Evolutionary conservation across 2,113 vertebrate species (phyloP).

Genomic region (Rhea americana): DNA sequence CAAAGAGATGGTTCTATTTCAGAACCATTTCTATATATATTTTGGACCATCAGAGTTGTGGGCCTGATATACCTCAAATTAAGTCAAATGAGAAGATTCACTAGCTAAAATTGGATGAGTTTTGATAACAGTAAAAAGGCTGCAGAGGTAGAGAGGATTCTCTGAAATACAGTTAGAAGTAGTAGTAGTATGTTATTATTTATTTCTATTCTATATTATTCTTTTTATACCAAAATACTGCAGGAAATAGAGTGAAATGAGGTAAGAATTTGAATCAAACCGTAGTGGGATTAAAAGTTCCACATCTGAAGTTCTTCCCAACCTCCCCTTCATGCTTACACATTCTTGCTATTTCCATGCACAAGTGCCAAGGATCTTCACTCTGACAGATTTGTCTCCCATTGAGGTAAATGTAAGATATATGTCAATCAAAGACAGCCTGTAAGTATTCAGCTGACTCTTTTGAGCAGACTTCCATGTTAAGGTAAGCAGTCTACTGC

Average conservation of each 20-base stretch:
- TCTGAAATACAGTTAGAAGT: slow-evolving; percentile 5
- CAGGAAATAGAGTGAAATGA: neutral
- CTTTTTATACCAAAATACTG: neutral
- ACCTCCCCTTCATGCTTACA: neutral
- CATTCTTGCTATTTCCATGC: neutral
- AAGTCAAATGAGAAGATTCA: neutral
- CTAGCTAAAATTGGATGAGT: neutral
- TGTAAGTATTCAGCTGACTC: neutral
- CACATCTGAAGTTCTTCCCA: neutral
- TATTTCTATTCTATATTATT: neutral
- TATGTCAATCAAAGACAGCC: neutral
- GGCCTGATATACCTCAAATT: neutral
- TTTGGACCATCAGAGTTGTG: accelerated
- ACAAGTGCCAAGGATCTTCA: neutral
- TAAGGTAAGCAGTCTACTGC: neutral
- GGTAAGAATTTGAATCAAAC: neutral
- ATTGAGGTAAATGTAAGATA: neutral
- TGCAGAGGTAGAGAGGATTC: slow-evolving; percentile 21
- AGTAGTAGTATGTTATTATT: neutral
- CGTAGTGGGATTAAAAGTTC: neutral
- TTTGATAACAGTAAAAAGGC: neutral
- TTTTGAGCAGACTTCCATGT: neutral
- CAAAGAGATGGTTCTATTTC: neutral
- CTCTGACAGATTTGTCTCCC: accelerated
- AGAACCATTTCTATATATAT: neutral